phyloP scores from a whole-genome alignment of 2,113 vertebrate genomes.

The Zootoca vivipara region DNA sequence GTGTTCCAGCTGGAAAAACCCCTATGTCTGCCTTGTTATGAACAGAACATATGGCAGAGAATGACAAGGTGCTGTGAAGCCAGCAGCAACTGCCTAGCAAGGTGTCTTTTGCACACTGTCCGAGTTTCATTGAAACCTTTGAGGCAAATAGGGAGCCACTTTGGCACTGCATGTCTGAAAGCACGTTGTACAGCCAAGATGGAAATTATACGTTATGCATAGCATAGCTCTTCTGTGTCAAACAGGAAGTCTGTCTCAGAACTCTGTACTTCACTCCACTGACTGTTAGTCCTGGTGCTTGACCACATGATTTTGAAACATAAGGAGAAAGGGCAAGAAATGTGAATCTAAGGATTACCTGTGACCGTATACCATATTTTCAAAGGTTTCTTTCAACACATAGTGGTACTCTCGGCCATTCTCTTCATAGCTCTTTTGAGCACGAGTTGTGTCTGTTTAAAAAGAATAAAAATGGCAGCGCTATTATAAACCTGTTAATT shows the following conservation, averaged over 20 bases:
- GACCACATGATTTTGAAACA: background rate
- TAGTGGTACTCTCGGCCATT: constrained; percentile 93
- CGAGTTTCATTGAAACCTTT: background rate
- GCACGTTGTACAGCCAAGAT: background rate
- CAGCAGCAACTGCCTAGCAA: background rate
- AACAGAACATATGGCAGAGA: background rate
- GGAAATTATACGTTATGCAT: background rate
- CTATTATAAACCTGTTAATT: background rate
- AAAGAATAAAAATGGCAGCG: background rate
- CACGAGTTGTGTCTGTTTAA: constrained; percentile 87
- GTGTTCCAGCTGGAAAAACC: too few species aligned
- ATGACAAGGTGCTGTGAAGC: background rate
- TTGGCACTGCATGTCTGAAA: background rate
- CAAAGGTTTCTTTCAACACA: constrained; percentile 88
- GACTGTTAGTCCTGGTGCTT: background rate
- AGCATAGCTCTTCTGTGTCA: background rate
- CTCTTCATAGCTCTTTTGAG: constrained; percentile 88
- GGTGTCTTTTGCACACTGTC: background rate
- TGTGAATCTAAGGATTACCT: constrained; percentile 74
- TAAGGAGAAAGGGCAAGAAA: constrained; percentile 11
- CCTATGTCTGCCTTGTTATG: too few species aligned
- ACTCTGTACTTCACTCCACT: background rate
- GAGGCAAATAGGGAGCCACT: background rate
- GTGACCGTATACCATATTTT: constrained; percentile 88
- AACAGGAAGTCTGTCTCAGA: background rate